Evolutionary conservation across 1,140 invertebrate species (phyloP), one percentile per base, ranked within the genome.

Genomic region (roundworm (Caenorhabditis elegans)): DNA sequence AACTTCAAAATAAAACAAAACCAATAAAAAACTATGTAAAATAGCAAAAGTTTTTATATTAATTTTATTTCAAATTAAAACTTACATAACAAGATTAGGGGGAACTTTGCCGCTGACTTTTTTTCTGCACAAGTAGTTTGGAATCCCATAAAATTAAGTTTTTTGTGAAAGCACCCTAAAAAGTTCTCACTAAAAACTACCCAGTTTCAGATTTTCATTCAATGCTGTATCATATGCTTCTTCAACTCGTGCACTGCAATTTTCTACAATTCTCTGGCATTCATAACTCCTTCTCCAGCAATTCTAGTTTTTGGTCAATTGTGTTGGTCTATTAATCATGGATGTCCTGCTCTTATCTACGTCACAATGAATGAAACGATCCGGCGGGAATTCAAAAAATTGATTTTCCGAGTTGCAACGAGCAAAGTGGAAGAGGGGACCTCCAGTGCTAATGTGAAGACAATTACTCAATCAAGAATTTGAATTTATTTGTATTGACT

Each of bases 171-270:
- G n/a, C n/a, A n/a, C n/a, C n/a, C n/a, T n/a, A n/a, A n/a, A n/a
- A n/a, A n/a, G n/a, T n/a, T n/a, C n/a, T n/a, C n/a, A n/a, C n/a
- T n/a, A n/a, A n/a, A n/a, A n/a, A 43, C 39, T 43, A 43, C 39
- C 6, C 13, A 6, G 2, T 22, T 70, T 0, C 55, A 80, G 79
- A 80, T 80, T 34, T 70, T 80, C 79, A 48, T 80, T 17, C 79
- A 80, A 51, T 80, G 55, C 24, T 80, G 79, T 31, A 80, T 70
- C 15, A 80, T 80, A 15, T 80, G 79, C 34, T 47, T 70, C 43
- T 80, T 80, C 79, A 80, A 80, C 34, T 70, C 70, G 19, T 70
- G 55, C 39, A 70, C 79, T 8, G 79, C 79, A 6, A 70, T 80
- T 22, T 47, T 80, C 79, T 80, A 80, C 79, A 70, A 70, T 31